phyloP scores from a whole-genome alignment of 2,888 invertebrate species.

The Odiellus spinosus region DNA sequence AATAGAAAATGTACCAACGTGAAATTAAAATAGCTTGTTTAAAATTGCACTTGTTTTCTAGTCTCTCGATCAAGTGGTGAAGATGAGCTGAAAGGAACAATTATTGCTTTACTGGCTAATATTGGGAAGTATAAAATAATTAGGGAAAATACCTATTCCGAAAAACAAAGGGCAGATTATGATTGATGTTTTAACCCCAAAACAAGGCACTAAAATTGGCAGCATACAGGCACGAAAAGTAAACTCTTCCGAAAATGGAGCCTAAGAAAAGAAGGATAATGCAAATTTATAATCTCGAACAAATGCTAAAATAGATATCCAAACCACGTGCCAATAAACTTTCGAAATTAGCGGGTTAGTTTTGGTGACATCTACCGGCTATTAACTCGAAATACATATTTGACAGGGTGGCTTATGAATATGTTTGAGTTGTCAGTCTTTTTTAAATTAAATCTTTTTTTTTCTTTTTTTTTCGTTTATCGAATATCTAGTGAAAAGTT shows the following conservation, averaged over 20 bases:
- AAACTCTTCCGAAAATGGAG: conserved; percentile 87
- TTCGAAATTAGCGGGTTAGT: no score
- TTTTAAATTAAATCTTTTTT: no score
- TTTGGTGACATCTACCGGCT: no score
- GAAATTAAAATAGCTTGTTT: conserved; percentile 14
- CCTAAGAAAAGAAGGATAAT: conserved; percentile 27
- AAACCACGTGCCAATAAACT: no score
- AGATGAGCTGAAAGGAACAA: conserved; percentile 52
- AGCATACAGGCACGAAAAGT: conserved; percentile 91
- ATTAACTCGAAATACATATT: no score
- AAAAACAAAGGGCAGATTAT: conserved; percentile 78
- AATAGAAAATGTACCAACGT: not conserved
- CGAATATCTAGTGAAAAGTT: no score
- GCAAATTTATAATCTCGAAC: no score
- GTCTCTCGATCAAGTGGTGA: conserved; percentile 71
- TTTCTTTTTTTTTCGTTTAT: no score
- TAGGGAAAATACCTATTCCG: conserved; percentile 50
- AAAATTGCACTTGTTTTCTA: conserved; percentile 29
- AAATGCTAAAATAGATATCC: no score
- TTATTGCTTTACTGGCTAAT: not conserved
- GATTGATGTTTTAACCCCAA: conserved; percentile 54
- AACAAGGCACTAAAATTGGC: conserved; percentile 68
- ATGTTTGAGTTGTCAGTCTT: no score
- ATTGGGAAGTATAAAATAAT: not conserved
- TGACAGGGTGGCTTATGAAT: no score